phyloP scores from a whole-genome alignment of 2,113 vertebrate species.

The Mastomys natalensis region DNA sequence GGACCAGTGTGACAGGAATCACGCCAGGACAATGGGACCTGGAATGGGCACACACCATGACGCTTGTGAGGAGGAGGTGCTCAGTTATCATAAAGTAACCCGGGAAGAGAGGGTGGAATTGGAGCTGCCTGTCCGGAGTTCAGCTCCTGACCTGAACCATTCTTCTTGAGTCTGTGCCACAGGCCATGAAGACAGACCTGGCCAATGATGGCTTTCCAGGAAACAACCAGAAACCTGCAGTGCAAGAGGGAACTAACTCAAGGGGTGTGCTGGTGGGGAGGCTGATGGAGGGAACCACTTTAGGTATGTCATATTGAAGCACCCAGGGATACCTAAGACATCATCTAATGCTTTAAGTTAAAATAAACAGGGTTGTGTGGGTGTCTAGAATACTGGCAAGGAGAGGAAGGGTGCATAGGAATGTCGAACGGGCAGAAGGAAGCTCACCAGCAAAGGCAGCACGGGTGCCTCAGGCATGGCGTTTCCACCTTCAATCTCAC shows the following conservation, averaged over 20 bases:
- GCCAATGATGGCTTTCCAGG: not conserved
- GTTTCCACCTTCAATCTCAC: not conserved
- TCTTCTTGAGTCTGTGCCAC: not conserved
- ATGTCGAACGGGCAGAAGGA: not conserved
- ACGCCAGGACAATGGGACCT: not conserved
- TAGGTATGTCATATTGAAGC: not conserved
- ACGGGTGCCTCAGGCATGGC: no score
- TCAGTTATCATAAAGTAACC: no score
- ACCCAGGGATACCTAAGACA: not conserved
- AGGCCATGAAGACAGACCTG: not conserved
- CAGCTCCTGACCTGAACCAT: not conserved
- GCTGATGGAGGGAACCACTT: not conserved
- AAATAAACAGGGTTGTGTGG: not conserved
- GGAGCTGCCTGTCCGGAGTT: not conserved
- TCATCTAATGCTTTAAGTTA: not conserved
- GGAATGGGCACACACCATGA: not conserved
- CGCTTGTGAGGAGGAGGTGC: not conserved
- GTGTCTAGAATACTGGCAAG: no score
- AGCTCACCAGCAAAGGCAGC: not conserved
- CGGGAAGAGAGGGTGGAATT: no score
- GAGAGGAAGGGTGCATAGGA: not conserved
- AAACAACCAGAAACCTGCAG: not conserved
- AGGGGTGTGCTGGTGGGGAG: not conserved
- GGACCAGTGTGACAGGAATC: not conserved
- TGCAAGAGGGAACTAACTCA: not conserved